Evolutionary conservation across 2,113 vertebrate species (phyloP).

Genomic region (Gymnocephalus cernua): DNA sequence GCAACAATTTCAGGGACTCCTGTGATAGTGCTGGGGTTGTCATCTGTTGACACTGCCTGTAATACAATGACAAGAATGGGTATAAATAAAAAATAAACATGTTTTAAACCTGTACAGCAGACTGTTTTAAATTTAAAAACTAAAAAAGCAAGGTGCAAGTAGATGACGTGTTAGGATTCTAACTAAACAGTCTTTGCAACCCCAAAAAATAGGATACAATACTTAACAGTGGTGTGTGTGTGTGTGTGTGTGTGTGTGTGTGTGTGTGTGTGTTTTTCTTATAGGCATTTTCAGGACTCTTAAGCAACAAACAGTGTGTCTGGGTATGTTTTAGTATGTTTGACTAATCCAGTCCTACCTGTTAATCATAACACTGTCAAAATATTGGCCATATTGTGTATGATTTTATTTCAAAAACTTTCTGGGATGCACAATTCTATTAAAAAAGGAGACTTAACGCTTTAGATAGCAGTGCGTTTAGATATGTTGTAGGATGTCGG

Average conservation of each 20-base stretch:
- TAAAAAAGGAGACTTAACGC: not conserved
- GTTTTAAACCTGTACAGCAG: not conserved
- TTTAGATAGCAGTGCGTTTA: not conserved
- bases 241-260: no score
- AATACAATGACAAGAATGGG: not conserved
- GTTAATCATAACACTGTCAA: no score
- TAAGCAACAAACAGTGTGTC: no score
- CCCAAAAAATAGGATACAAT: no score
- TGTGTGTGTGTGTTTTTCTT: no score
- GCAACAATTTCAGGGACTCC: no score
- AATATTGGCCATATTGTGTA: not conserved
- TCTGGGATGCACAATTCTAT: not conserved
- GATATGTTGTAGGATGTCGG: not conserved
- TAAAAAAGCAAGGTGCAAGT: not conserved
- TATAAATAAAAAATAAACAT: not conserved
- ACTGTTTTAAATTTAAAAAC: not conserved
- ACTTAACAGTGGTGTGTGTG: no score
- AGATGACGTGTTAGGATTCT: no score
- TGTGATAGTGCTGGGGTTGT: not conserved
- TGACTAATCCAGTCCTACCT: no score
- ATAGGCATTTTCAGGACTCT: no score
- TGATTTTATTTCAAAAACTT: not conserved
- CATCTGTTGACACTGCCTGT: slow-evolving; percentile 16
- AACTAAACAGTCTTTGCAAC: no score
- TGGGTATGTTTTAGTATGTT: no score